phyloP scores from a whole-genome alignment of 2,888 invertebrate genomes.

The Standfussiana lucernea region DNA sequence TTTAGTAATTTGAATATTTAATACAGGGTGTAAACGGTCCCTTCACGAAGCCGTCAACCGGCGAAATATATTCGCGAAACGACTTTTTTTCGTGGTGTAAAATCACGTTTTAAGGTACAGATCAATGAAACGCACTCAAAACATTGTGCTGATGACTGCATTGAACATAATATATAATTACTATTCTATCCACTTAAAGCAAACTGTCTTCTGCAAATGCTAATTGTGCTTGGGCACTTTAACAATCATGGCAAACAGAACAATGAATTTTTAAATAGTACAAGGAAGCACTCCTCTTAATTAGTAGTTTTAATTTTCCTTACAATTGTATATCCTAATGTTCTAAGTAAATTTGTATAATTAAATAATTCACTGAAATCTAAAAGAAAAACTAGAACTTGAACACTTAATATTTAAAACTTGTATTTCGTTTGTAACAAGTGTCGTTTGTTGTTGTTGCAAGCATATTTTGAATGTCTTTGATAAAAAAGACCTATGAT shows the following conservation, averaged over 20 bases:
- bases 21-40: no score
- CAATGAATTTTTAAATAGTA: constrained; percentile 1
- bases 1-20: neutral
- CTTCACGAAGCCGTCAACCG: no score
- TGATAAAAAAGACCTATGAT: neutral
- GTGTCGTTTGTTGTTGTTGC: no score
- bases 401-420: neutral
- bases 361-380: constrained; percentile 1
- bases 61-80: no score
- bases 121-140: no score
- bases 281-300: constrained; percentile 8
- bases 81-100: no score
- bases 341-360: neutral
- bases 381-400: neutral
- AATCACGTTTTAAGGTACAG: no score
- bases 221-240: neutral
- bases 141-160: no score
- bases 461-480: no score
- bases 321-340: neutral
- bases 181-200: neutral
- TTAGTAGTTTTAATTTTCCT: constrained; percentile 27
- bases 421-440: neutral
- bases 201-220: neutral
- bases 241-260: constrained; percentile 3
- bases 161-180: neutral